A percentile compares a stretch with the other conserved stretches of the same genome.
Evolutionary conservation across 30 jellyfish, hydroid and myxozoan species (phyloP).

Genomic region (Phacellophora camtschatica): DNA sequence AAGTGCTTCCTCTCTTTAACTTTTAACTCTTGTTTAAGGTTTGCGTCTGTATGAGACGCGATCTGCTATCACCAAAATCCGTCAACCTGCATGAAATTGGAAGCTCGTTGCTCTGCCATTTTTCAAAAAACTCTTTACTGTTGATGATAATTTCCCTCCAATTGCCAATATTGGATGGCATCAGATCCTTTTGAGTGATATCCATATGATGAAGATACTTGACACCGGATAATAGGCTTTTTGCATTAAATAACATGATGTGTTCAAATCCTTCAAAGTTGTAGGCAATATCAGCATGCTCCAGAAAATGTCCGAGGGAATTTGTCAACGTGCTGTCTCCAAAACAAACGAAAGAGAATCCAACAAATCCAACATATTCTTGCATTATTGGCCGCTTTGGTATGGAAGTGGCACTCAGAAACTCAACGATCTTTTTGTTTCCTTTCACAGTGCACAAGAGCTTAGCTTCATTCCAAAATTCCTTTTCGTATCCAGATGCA

Average conservation of each 20-base stretch:
- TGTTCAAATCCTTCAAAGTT: neutral
- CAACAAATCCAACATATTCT: neutral
- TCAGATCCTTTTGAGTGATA: neutral
- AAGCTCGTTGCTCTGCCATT: neutral
- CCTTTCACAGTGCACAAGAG: neutral
- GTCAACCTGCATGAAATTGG: neutral
- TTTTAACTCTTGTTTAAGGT: neutral
- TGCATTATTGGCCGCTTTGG: neutral
- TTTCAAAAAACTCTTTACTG: neutral
- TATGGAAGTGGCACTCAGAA: neutral
- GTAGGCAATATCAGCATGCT: neutral
- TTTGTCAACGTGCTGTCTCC: neutral
- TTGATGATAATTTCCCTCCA: neutral
- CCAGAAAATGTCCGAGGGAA: neutral
- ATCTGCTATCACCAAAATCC: neutral
- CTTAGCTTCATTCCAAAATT: neutral
- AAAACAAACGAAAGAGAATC: neutral
- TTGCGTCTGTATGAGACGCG: neutral
- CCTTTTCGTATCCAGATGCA: too few species aligned
- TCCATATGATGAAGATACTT: neutral
- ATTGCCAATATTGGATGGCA: neutral
- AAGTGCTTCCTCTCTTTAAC: neutral
- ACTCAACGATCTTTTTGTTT: neutral
- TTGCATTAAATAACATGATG: neutral
- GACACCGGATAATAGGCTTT: neutral